These are phyloP conservation scores for Lacerta bilineata DNA, from an alignment of 2,797 vertebrate genomes.

Conservation along the genomic window DNA sequence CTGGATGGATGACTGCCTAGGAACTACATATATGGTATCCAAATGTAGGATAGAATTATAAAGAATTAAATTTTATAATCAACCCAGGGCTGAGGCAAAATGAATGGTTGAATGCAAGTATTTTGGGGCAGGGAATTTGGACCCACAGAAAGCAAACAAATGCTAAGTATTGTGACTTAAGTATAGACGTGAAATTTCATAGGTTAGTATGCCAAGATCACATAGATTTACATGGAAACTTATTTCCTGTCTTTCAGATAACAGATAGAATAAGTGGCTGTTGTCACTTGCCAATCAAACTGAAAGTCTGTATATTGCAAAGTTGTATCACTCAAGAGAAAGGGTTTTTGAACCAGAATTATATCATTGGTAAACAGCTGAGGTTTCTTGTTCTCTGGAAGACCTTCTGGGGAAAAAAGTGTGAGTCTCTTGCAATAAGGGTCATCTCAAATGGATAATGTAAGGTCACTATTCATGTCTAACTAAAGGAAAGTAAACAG, in stretches of 20 bases:
- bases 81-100: neutral
- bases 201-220: neutral
- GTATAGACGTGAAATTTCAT: neutral
- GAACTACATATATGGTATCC: no score
- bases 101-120: neutral
- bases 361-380: neutral
- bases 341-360: neutral
- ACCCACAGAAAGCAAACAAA: neutral
- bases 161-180: neutral
- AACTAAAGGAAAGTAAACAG: constrained; percentile 47
- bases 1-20: no score
- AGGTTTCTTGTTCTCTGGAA: neutral
- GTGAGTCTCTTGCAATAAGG: constrained; percentile 33
- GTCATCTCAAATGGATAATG: constrained; percentile 31
- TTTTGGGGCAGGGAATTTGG: neutral
- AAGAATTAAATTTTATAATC: no score
- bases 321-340: neutral
- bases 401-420: constrained; percentile 32
- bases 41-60: no score
- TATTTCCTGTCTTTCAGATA: neutral
- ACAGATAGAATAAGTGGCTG: neutral
- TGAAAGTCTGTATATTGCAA: neutral
- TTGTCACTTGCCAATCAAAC: neutral
- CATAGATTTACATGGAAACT: neutral
- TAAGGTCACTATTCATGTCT: constrained; percentile 2